A percentile compares a stretch with the other conserved stretches of the same genome.
Evolutionary conservation across 2,888 invertebrate genomes (phyloP).

Genomic region (Lasiommata megera): DNA sequence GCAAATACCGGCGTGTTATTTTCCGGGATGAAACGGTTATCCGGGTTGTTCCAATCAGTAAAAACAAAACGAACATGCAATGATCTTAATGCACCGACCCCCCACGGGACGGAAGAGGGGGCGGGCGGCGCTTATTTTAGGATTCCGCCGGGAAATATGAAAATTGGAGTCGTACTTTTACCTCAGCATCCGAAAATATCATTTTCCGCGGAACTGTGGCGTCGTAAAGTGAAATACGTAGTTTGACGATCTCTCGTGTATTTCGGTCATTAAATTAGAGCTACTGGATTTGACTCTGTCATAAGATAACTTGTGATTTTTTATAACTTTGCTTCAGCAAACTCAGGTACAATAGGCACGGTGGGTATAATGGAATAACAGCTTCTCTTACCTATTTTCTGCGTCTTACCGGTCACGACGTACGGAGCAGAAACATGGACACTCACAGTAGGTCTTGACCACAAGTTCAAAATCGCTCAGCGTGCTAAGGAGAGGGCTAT

Average conservation of each 20-base stretch:
- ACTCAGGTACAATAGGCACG: no score
- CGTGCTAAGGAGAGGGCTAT: no score
- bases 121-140: conserved; percentile 12
- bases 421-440: no score
- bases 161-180: conserved; percentile 4
- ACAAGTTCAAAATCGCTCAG: no score
- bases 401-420: no score
- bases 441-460: no score
- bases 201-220: background rate
- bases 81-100: conserved; percentile 30
- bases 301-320: no score
- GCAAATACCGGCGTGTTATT: conserved; percentile 13
- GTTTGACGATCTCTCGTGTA: background rate
- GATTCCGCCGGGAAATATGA: conserved; percentile 23
- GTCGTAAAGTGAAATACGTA: background rate
- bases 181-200: background rate
- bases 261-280: background rate
- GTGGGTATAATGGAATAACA: no score
- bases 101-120: conserved; percentile 1
- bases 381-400: no score
- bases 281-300: background rate
- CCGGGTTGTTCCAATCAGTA: conserved; percentile 27
- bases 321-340: no score
- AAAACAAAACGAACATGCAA: conserved; percentile 30
- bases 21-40: conserved; percentile 16